Conservation (phyloP, 2,113 vertebrate species). For the Rhinogobius similis region DNA sequence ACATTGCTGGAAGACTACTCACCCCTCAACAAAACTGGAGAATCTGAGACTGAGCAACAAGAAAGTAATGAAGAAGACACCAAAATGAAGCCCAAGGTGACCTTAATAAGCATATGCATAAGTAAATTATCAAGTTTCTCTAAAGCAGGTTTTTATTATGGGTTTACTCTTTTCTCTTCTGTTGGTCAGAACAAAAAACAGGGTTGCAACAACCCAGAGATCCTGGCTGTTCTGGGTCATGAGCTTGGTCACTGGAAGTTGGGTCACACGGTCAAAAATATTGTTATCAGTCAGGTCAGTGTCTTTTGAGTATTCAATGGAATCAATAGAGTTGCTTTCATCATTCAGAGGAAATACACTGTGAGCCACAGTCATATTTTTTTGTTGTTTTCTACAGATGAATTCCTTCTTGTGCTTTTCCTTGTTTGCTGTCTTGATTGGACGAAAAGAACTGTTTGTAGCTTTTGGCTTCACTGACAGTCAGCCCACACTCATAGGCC, state of each 20-base stretch:
- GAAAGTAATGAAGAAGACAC: conserved; percentile 75
- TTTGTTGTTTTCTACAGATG: conserved; percentile 79
- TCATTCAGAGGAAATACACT: background rate
- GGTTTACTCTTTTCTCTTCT: background rate
- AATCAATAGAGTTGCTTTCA: background rate
- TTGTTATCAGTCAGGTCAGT: conserved; percentile 96
- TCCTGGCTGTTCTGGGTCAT: conserved; percentile 95
- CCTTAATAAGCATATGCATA: background rate
- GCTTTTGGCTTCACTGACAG: conserved; percentile 93
- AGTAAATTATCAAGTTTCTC: background rate
- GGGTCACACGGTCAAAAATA: conserved; percentile 96
- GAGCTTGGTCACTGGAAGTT: conserved; percentile 98
- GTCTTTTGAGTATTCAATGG: too few relatives aligned
- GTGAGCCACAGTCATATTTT: background rate
- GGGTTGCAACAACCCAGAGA: conserved; percentile 96
- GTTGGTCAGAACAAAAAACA: conserved; percentile 89
- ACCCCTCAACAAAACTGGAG: conserved; percentile 86
- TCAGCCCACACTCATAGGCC: conserved; percentile 94
- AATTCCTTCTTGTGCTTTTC: conserved; percentile 98
- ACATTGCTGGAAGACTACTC: conserved; percentile 96
- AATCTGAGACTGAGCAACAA: conserved; percentile 74
- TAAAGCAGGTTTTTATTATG: background rate
- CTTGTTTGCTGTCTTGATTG: conserved; percentile 93
- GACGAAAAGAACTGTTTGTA: conserved; percentile 91
- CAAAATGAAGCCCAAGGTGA: conserved; percentile 82